Base-by-base conservation (phyloP, 2,113 vertebrate genomes). In the Ptyas mucosa region DNA sequence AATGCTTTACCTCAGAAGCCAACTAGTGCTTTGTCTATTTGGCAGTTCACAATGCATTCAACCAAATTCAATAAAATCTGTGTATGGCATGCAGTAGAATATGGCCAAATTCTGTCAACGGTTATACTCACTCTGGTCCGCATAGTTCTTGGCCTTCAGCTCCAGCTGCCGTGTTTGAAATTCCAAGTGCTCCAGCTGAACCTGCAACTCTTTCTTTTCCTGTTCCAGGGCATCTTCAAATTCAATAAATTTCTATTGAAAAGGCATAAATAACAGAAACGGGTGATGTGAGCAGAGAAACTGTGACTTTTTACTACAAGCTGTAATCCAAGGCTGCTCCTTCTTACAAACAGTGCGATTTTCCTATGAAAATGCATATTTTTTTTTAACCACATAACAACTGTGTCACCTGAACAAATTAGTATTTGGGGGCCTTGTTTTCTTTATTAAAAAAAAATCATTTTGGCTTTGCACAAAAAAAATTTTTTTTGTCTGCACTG, bases 211-310 rank as follows among this genome's bases (percentile, higher is more conserved):
- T 94, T 99, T 99, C 97, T 99, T 99, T 95, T 99, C 99, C 15
- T 99, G 99, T 69, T 99, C 99, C 98, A 99, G 94, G 0, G 98
- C 98, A 98, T 99, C 99, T 96, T 99, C 99, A 96, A 99, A 99
- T 95, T 99, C 99, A 85, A 99, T 99, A 95, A 99, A 99, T 96
- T 99, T 99, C 99, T 99, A 93, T 64, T 89, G 14, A 94, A 46
- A 46, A 87, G 23, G 12, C 94, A n/a, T 87, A 49, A 89, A 91
- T 0, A 4, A 90, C 34, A 96, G 46, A 89, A 57, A 96, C 0
- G 3, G 11, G 54, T 26, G 15, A 12, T 15, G 8, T 20, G 9
- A 39, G n/a, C 69, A 75, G 15, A 75, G 18, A 21, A 39, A 39
- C 3, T 20, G 34, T 39, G 18, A 21, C 69, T 39, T 39, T 75